Evolutionary conservation across 2,797 vertebrate species (phyloP).

Genomic region (Spinibarbus caldwelli): DNA sequence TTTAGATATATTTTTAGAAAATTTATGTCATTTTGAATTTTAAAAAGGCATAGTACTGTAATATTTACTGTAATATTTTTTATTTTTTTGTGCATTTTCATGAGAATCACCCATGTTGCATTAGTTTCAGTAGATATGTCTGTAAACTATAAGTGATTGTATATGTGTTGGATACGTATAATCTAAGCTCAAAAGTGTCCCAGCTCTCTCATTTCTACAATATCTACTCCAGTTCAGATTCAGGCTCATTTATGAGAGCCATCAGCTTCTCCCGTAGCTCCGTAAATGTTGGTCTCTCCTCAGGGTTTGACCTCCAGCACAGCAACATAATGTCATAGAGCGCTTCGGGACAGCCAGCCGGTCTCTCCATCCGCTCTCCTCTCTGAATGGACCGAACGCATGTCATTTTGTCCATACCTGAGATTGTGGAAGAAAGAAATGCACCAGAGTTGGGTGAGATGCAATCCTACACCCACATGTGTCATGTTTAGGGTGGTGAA

Average conservation of each 20-base stretch:
- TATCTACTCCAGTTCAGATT: slow-evolving; percentile 42
- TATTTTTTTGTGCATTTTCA: too few species aligned
- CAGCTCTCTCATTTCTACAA: not conserved
- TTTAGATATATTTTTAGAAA: not conserved
- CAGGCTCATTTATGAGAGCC: slow-evolving; percentile 51
- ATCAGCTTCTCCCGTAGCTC: slow-evolving; percentile 56
- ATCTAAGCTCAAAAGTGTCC: not conserved
- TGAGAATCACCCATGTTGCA: not conserved
- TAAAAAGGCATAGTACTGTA: not conserved
- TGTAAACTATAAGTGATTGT: not conserved
- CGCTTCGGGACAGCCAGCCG: slow-evolving; percentile 50
- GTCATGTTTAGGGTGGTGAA: not conserved
- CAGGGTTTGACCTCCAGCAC: slow-evolving; percentile 63
- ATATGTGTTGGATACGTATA: not conserved
- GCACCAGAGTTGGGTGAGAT: not conserved
- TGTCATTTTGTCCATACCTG: slow-evolving; percentile 51
- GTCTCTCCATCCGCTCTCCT: slow-evolving; percentile 53
- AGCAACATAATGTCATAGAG: slow-evolving; percentile 64
- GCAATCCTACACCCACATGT: not conserved
- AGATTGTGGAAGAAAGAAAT: slow-evolving; percentile 1
- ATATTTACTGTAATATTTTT: too few species aligned
- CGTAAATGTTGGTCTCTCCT: slow-evolving; percentile 58
- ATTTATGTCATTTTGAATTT: not conserved
- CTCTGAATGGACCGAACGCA: slow-evolving; percentile 52
- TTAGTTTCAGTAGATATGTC: not conserved